Conservation (phyloP, 2,113 vertebrate species). For the Laticauda colubrina region DNA sequence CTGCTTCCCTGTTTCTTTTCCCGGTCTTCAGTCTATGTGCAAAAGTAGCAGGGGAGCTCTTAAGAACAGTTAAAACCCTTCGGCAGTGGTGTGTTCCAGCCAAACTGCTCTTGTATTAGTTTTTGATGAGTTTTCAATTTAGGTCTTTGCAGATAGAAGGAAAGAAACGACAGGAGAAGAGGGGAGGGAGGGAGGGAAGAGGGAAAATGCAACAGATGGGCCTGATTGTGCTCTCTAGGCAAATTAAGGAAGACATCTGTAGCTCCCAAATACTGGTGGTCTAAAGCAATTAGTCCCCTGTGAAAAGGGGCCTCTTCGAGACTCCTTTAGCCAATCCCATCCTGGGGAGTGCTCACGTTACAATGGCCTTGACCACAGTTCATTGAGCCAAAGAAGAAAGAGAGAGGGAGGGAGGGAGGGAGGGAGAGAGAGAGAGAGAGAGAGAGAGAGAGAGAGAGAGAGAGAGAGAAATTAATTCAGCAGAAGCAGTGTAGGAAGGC, state of each 20-base stretch:
- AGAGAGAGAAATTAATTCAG: conserved; percentile 83
- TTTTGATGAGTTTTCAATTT: conserved; percentile 99
- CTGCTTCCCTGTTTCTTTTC: conserved; percentile 73
- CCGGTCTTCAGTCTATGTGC: conserved; percentile 75
- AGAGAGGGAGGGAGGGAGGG: conserved; percentile 45
- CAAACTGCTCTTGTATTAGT: conserved; percentile 99
- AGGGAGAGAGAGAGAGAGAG: conserved; percentile 70
- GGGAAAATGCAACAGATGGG: conserved; percentile 99
- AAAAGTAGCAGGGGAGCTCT: conserved; percentile 86
- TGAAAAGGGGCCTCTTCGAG: conserved; percentile 87
- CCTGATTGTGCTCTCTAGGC: conserved; percentile 94
- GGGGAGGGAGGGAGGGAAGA: conserved; percentile 49
- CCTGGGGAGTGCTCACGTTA: conserved; percentile 85
- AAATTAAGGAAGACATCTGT: conserved; percentile 99
- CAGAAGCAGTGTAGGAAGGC: conserved; percentile 74
- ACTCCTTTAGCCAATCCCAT: conserved; percentile 85
- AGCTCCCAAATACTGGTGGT: conserved; percentile 90
- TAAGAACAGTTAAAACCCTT: conserved; percentile 82
- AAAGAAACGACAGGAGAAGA: conserved; percentile 73
- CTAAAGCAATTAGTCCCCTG: conserved; percentile 92
- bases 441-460: conserved; percentile 68
- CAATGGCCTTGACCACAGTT: conserved; percentile 93
- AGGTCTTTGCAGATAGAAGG: conserved; percentile 85
- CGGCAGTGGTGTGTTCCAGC: conserved; percentile 83
- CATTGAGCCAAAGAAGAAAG: conserved; percentile 81